Percentiles rank a stretch among this genome's conserved stretches.
Evolutionary conservation across 2,113 vertebrate species (phyloP).

Genomic region (Colossoma macropomum): DNA sequence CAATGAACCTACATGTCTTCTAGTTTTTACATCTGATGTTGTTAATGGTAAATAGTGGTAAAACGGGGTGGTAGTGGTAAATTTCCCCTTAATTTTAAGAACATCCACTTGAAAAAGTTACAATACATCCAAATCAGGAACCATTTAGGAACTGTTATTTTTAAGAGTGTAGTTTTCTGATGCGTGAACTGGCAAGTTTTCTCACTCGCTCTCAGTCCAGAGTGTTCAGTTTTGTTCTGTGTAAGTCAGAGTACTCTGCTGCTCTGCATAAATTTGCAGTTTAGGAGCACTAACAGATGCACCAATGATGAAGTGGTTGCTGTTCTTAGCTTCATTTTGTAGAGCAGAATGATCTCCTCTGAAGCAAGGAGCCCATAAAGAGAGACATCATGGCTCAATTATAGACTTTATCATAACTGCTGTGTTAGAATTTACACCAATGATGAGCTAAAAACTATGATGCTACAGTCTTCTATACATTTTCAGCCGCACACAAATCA

Average conservation of each 20-base stretch:
- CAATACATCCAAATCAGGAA: background rate
- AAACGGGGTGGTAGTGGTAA: too few relatives aligned
- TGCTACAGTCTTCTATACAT: background rate
- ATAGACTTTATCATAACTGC: background rate
- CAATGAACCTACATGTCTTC: too few relatives aligned
- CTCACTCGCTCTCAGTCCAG: background rate
- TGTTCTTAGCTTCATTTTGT: background rate
- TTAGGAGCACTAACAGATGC: conserved; percentile 35
- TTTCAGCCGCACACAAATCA: background rate
- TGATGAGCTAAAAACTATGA: background rate
- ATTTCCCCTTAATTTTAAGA: too few relatives aligned
- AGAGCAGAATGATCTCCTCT: background rate
- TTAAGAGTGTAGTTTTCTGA: background rate
- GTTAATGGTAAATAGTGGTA: too few relatives aligned
- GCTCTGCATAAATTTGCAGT: background rate
- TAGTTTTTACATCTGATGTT: too few relatives aligned
- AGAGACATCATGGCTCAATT: background rate
- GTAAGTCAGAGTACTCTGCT: background rate
- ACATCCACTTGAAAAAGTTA: too few relatives aligned
- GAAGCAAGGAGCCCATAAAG: background rate
- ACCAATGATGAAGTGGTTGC: conserved; percentile 4
- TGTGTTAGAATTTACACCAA: background rate
- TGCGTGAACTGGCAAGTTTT: background rate
- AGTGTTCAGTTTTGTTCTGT: background rate
- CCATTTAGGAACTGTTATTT: background rate